Percentiles rank a stretch among this genome's conserved stretches.
Evolutionary conservation across 2,888 invertebrate species (phyloP).

Genomic region (Dorcus parallelipipedus): DNA sequence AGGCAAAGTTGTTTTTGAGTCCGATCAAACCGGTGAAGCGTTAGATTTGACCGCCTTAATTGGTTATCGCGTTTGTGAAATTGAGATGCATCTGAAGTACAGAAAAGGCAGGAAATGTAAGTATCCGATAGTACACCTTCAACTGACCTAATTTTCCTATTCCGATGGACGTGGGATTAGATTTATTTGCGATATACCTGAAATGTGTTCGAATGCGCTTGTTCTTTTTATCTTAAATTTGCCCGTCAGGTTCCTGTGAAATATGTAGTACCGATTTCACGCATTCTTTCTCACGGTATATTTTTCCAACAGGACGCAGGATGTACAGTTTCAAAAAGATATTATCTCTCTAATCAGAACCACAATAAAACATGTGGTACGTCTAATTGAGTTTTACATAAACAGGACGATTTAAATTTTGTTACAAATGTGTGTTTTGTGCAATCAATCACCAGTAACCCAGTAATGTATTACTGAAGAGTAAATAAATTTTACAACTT

Average conservation of each 20-base stretch:
- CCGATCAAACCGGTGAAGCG: neutral
- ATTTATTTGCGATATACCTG: neutral
- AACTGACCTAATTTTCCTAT: conserved; percentile 33
- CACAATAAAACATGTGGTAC: too few species aligned
- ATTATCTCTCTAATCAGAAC: too few species aligned
- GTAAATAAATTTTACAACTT: too few species aligned
- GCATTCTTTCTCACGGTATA: neutral
- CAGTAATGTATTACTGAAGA: too few species aligned
- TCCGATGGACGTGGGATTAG: conserved; percentile 29
- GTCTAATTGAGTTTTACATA: too few species aligned
- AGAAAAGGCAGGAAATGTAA: conserved; percentile 16
- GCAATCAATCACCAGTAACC: too few species aligned
- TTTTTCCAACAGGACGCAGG: neutral
- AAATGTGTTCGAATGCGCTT: neutral
- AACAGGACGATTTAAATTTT: too few species aligned
- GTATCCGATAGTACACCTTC: conserved; percentile 28
- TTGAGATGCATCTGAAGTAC: conserved; percentile 8
- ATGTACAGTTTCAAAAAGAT: neutral
- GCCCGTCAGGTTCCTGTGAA: too few species aligned
- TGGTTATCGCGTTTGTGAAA: conserved; percentile 2
- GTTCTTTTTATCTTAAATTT: too few species aligned
- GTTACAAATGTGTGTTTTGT: too few species aligned
- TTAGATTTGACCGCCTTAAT: neutral
- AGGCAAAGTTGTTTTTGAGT: neutral
- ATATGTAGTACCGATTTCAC: too few species aligned